These are phyloP conservation scores for Hydroisotoma schaefferi DNA, from an alignment of 2,888 invertebrate genomes.

Conservation along the genomic window DNA sequence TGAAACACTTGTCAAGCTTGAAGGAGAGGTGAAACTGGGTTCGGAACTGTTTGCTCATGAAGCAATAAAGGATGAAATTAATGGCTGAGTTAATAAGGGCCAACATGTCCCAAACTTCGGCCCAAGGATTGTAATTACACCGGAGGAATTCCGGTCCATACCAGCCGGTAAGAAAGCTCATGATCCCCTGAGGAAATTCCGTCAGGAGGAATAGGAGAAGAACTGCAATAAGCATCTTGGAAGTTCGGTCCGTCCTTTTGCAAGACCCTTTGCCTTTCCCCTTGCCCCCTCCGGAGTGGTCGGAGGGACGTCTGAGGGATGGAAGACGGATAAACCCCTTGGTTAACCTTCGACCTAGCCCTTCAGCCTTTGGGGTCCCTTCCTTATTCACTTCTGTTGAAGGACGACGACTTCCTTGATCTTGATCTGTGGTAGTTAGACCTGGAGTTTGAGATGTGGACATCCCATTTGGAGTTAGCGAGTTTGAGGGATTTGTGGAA, in stretches of 20 bases:
- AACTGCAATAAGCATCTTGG: conserved; percentile 56
- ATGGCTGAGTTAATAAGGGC: conserved; percentile 58
- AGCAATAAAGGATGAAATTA: conserved; percentile 59
- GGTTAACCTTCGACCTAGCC: conserved; percentile 28
- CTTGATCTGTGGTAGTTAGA: too few relatives aligned
- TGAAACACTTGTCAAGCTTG: conserved; percentile 31
- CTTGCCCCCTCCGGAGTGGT: neutral
- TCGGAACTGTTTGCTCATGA: conserved; percentile 58
- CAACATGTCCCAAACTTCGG: conserved; percentile 56
- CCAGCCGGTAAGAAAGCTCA: conserved; percentile 68
- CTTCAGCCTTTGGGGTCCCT: too few relatives aligned
- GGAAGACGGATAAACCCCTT: conserved; percentile 40
- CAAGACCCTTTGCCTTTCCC: conserved; percentile 21
- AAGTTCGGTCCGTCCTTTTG: conserved; percentile 52
- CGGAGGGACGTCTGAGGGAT: conserved; percentile 33
- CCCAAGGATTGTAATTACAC: conserved; percentile 53
- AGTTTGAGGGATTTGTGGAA: too few relatives aligned
- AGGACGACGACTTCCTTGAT: too few relatives aligned
- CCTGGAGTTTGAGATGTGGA: too few relatives aligned
- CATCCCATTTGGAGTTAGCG: too few relatives aligned
- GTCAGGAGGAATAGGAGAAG: conserved; percentile 53
- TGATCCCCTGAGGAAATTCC: conserved; percentile 56
- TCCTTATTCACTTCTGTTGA: too few relatives aligned
- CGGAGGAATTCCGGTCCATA: conserved; percentile 56
- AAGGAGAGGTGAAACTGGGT: conserved; percentile 50